Base-by-base conservation (phyloP, 53 echinoderm and acorn worm genomes). In the Actinopyga echinites region DNA sequence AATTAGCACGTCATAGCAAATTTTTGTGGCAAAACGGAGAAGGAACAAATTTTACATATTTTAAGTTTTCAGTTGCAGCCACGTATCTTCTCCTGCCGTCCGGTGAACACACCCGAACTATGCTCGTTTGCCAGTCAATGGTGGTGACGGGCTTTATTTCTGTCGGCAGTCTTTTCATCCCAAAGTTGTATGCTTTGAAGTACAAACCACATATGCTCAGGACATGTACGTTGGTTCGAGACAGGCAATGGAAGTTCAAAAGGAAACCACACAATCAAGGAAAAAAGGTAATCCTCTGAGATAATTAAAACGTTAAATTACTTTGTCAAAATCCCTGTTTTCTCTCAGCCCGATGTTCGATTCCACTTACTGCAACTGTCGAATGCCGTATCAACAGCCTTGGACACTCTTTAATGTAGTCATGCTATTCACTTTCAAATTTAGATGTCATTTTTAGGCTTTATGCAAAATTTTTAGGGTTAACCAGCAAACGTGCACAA, bases 111-210 rank as follows among this genome's bases (percentile, higher is more conserved):
- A 79, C 75, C 56, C 83, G 90, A 28, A 62, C 83, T 0, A 75
- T 86, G 12, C 85, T 92, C 49, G 38, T 95, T 6, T 62, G 90
- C 22, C 35, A 85, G 12, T 92, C 88, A 15, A 71, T 92, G 38
- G 75, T 71, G 22, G 21, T 88, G 24, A 68, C 92, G 0, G 93
- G 90, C 22, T 84, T 82, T 30, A 67, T 88, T 1, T 64, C 73
- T 8, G 59, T 90, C 4, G 79, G 88, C 20, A 62, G 92, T 52
- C 79, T 95, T 9, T 95, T 88, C 69, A 90, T 95, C 55, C 95
- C 95, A 4, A 95, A 95, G 77, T 86, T 95, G 25, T 95, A 95
- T 63, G 84, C 90, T 12, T 67, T 95, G 75, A 83, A 59, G 54
- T 90, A 68, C 6, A 95, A 95, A 75, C 84, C 92, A 1, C 83